A percentile compares a stretch with the other conserved stretches of the same genome.
Evolutionary conservation across 2,797 vertebrate species (phyloP).

Genomic region (Champsocephalus gunnari): DNA sequence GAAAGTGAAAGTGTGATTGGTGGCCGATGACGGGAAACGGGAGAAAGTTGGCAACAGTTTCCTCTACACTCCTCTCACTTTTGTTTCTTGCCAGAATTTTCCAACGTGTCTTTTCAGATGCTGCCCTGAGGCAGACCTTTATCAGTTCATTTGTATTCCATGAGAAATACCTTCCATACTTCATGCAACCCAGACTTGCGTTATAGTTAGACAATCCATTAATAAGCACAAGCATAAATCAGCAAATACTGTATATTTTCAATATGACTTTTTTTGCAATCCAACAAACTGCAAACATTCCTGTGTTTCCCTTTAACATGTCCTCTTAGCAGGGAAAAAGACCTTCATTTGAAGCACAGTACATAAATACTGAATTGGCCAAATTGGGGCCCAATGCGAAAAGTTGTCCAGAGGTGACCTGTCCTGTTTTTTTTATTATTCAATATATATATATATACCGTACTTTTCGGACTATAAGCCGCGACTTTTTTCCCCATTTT

Average conservation of each 20-base stretch:
- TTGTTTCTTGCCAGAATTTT: not conserved
- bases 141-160: not conserved
- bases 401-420: no score
- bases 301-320: not conserved
- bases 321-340: not conserved
- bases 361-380: no score
- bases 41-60: not conserved
- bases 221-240: no score
- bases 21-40: slow-evolving; percentile 49
- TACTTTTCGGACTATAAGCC: no score
- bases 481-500: no score
- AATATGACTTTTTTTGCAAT: no score
- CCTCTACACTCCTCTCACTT: not conserved
- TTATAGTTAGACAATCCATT: not conserved
- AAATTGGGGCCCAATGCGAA: no score
- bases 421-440: no score
- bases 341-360: not conserved
- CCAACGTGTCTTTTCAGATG: not conserved
- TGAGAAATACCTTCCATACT: not conserved
- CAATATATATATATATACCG: no score
- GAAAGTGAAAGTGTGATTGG: slow-evolving; percentile 59
- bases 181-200: not conserved
- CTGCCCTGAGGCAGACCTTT: not conserved
- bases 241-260: no score
- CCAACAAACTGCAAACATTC: not conserved